A percentile compares a stretch with the other conserved stretches of the same genome.
phyloP scores from a whole-genome alignment of 2,113 vertebrate genomes.

The Cacatua alba region DNA sequence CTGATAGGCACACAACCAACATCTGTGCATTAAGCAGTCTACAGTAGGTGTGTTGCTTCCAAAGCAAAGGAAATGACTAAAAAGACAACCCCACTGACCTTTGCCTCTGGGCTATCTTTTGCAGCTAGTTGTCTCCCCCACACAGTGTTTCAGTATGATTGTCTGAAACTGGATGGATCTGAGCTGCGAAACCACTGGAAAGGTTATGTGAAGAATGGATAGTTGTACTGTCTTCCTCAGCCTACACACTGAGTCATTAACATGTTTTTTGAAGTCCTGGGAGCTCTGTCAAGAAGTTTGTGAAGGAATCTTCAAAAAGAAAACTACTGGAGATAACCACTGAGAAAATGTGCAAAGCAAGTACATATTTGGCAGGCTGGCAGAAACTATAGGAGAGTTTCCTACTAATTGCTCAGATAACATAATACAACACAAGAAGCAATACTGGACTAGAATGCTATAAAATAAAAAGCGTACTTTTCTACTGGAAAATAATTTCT shows the following conservation, averaged over 20 bases:
- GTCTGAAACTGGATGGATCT: not conserved
- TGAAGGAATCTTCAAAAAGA: constrained; percentile 22
- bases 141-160: constrained; percentile 39
- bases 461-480: not conserved
- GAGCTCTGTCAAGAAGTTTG: not conserved
- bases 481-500: not conserved
- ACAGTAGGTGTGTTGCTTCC: not conserved
- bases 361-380: not conserved
- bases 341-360: not conserved
- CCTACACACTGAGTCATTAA: constrained; percentile 31
- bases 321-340: constrained; percentile 1
- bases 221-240: not conserved
- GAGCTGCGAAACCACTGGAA: not conserved
- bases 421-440: not conserved
- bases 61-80: constrained; percentile 34
- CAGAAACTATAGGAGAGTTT: not conserved
- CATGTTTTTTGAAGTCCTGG: not conserved
- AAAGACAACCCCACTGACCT: not conserved
- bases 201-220: not conserved
- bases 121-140: not conserved
- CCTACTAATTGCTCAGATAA: not conserved
- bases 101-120: not conserved
- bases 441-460: not conserved
- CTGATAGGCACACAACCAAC: not conserved
- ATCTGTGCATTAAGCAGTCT: not conserved